Evolutionary conservation across 2,113 vertebrate genomes (phyloP), one percentile per base, ranked within the genome.

Genomic region (Acrocephalus arundinaceus): DNA sequence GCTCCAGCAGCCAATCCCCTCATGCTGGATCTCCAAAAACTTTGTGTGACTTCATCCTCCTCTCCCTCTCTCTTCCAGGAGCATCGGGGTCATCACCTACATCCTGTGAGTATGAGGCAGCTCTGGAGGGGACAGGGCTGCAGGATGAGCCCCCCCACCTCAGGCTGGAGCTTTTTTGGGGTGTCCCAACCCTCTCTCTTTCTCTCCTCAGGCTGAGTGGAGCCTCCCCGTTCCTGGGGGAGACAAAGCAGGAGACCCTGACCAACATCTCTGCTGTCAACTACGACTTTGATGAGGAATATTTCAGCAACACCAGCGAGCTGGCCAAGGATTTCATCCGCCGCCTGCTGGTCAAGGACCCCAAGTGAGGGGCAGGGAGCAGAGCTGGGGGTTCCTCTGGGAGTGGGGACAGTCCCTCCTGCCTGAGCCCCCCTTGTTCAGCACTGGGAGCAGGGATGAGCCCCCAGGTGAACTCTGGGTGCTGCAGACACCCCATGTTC

Each of bases 301-400:
- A 99, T 91, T 99, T 99, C 94, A 99, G 99, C 97, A 99, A 98
- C 97, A 99, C 99, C 94, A 99, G 99, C 0, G 99, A 99, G 96
- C 98, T 99, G 85, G 99, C 99, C 61, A 99, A 99, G 96, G 99
- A 99, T 97, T 99, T 99, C 97, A 99, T 99, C 95, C 99, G 99
- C 31, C 98, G 99, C 11, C 98, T 99, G 78, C 97, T 99, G 0
- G 99, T 99, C 94, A 99, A 99, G 63, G 99, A 99, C 92, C 99
- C 99, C 65, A 99, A 99, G 99, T 99, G 98, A 71, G 98, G 76
- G 67, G 10, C 1, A 0, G 8, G 79, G 57, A 45, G 66, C 16
- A 16, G 55, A 35, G 77, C 72, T 74, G 59, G 74, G 77, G 66
- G 1, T 45, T 35, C 12, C 25, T 17, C 35, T 19, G 71, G 90